Evolutionary conservation across 2,797 vertebrate genomes (phyloP).

Genomic region (Petrocephalus sullivani): DNA sequence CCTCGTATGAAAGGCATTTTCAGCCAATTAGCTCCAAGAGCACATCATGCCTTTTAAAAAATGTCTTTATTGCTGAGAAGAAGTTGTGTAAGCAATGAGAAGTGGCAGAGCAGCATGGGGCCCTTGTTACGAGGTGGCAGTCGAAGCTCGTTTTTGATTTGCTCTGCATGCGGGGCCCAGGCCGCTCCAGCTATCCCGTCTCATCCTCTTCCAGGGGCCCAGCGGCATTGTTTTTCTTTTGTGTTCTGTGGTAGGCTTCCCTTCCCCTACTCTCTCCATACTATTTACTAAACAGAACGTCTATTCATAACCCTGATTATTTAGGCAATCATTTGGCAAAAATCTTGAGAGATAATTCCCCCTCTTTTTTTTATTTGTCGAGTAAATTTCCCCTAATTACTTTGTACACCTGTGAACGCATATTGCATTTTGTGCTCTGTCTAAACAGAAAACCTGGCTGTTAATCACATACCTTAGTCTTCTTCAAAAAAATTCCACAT

Average conservation of each 20-base stretch:
- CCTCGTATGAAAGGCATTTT: conserved; percentile 20
- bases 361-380: conserved; percentile 32
- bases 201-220: neutral
- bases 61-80: neutral
- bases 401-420: conserved; percentile 74
- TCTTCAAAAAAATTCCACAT: neutral
- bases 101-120: conserved; percentile 9
- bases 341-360: conserved; percentile 51
- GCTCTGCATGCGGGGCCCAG: neutral
- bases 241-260: conserved; percentile 27
- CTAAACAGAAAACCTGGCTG: conserved; percentile 18
- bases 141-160: neutral
- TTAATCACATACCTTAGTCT: conserved; percentile 7
- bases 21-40: conserved; percentile 10
- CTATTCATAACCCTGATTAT: conserved; percentile 55
- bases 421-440: conserved; percentile 50
- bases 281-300: conserved; percentile 63
- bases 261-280: conserved; percentile 68
- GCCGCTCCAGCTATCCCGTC: neutral
- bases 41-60: neutral
- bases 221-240: neutral
- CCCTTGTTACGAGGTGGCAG: conserved; percentile 18
- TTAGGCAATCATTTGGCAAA: conserved; percentile 68
- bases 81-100: conserved; percentile 18
- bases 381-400: conserved; percentile 56